Evolutionary conservation across 2,797 vertebrate species (phyloP).

Genomic region (Gobio occitaniae): DNA sequence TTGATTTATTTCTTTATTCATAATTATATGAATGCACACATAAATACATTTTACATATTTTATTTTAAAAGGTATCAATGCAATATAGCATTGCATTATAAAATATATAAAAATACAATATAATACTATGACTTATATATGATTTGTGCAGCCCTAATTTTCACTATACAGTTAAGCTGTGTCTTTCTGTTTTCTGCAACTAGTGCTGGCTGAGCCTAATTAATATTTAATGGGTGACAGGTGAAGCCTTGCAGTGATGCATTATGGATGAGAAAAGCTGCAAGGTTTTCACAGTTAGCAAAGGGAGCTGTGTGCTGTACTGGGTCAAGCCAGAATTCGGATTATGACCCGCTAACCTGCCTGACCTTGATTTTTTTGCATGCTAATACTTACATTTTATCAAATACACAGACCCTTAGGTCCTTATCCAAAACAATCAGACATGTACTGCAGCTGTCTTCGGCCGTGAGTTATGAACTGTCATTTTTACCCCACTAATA

Average conservation of each 20-base stretch:
- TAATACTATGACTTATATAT: neutral
- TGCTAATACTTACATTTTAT: conserved; percentile 1
- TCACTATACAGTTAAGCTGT: conserved; percentile 15
- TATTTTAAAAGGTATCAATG: neutral
- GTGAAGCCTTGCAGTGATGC: conserved; percentile 67
- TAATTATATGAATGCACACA: neutral
- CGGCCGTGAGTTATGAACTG: neutral
- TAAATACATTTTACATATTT: neutral
- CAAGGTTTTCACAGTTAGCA: conserved; percentile 68
- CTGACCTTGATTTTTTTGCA: conserved; percentile 70
- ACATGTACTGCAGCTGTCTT: neutral
- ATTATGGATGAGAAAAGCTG: conserved; percentile 75
- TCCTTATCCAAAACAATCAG: no score
- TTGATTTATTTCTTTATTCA: neutral
- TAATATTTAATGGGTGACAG: conserved; percentile 73
- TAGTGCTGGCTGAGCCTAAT: conserved; percentile 55
- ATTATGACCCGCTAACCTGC: conserved; percentile 59
- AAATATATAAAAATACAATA: no score
- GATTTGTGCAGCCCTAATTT: neutral
- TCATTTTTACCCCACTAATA: conserved; percentile 26
- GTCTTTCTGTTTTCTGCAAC: conserved; percentile 7
- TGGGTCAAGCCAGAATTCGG: conserved; percentile 57
- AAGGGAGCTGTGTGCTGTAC: conserved; percentile 52
- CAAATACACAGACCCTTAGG: neutral
- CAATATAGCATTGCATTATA: neutral